Evolutionary conservation across 2,888 invertebrate species (phyloP).

Genomic region (Lamellibrachia satsuma): DNA sequence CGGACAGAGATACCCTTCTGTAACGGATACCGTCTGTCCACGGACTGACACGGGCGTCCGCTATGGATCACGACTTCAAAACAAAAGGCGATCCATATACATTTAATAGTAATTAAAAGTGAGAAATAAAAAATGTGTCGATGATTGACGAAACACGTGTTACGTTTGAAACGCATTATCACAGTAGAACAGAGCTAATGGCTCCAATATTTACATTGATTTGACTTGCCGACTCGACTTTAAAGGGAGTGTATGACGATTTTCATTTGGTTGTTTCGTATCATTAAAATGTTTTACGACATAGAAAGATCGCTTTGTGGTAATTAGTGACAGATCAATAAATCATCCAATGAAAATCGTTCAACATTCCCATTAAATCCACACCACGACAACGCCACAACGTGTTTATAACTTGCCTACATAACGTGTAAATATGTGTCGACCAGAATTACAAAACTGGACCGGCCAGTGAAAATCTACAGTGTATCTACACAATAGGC

Average conservation of each 20-base stretch:
- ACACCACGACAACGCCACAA: background rate
- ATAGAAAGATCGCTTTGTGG: background rate
- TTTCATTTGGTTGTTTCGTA: background rate
- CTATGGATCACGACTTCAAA: background rate
- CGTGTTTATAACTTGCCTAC: background rate
- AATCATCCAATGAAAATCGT: background rate
- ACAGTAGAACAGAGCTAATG: background rate
- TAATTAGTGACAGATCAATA: background rate
- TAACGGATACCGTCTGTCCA: background rate
- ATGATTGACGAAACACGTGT: background rate
- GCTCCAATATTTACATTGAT: background rate
- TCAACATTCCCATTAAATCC: background rate
- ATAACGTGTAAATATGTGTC: background rate
- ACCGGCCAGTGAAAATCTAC: background rate
- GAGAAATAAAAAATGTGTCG: background rate
- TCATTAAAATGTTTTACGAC: background rate
- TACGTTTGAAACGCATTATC: background rate
- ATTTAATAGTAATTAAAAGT: background rate
- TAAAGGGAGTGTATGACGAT: background rate
- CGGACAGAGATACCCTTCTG: background rate
- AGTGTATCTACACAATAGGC: background rate
- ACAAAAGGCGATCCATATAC: background rate
- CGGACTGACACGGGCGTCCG: background rate
- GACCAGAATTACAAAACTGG: background rate
- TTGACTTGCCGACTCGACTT: background rate